phyloP scores from a whole-genome alignment of 1,140 invertebrate species.

The Drusus annulatus region DNA sequence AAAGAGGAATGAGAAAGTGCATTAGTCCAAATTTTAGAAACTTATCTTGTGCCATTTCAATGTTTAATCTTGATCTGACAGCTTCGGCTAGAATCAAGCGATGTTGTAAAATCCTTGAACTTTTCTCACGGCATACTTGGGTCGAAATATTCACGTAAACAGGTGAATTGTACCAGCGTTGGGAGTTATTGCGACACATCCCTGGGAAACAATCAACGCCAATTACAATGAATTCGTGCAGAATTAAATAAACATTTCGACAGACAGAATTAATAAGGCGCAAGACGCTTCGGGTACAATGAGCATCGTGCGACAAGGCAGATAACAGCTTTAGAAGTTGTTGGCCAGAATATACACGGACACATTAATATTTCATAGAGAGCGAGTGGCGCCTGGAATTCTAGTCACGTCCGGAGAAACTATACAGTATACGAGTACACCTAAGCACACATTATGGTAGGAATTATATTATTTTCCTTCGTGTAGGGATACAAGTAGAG shows the following conservation, averaged over 20 bases:
- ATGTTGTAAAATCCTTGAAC: conserved; percentile 13
- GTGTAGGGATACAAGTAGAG: too few relatives aligned
- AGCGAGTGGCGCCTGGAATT: conserved; percentile 15
- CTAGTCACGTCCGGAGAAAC: conserved; percentile 2
- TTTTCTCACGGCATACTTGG: conserved; percentile 13
- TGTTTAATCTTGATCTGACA: too few relatives aligned
- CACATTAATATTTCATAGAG: conserved; percentile 22
- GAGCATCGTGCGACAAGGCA: not conserved
- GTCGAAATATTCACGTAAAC: not conserved
- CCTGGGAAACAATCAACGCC: conserved; percentile 9
- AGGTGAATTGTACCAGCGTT: conserved; percentile 10
- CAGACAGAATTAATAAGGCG: not conserved
- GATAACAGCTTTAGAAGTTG: conserved; percentile 4
- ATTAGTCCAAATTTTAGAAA: too few relatives aligned
- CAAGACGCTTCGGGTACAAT: conserved; percentile 7
- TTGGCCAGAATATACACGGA: not conserved
- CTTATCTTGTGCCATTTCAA: too few relatives aligned
- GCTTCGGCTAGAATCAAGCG: too few relatives aligned
- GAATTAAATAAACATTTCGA: conserved; percentile 4
- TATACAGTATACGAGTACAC: conserved; percentile 11
- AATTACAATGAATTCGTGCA: not conserved
- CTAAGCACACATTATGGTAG: too few relatives aligned
- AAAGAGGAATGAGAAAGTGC: too few relatives aligned
- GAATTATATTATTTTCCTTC: too few relatives aligned
- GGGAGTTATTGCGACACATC: not conserved